Conservation (phyloP, 2,888 invertebrate species). For the Platycnemis pennipes region DNA sequence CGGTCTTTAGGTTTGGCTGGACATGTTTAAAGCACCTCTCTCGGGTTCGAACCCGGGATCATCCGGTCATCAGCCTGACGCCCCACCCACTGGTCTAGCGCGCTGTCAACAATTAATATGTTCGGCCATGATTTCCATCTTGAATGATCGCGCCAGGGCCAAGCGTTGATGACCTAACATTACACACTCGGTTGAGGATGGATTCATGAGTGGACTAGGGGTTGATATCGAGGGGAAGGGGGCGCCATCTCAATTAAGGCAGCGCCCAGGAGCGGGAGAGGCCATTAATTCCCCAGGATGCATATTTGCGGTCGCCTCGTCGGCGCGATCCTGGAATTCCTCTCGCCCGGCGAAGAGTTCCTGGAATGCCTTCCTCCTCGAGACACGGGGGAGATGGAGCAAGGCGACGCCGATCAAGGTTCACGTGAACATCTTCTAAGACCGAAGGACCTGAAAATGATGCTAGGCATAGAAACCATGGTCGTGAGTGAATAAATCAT, state of each 20-base stretch:
- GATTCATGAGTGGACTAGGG: neutral
- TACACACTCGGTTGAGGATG: neutral
- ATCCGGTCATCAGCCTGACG: too few relatives aligned
- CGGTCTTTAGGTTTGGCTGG: too few relatives aligned
- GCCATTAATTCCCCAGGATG: neutral
- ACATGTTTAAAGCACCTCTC: too few relatives aligned
- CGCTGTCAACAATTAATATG: too few relatives aligned
- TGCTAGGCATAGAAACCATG: too few relatives aligned
- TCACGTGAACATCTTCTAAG: neutral
- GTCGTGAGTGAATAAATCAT: too few relatives aligned
- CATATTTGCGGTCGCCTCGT: slow-evolving; percentile 1
- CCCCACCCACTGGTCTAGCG: too few relatives aligned
- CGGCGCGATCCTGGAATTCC: neutral
- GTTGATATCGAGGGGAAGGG: neutral
- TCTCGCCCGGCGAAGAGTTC: neutral
- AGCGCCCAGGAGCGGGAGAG: neutral
- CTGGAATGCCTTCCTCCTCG: neutral
- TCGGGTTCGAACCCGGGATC: too few relatives aligned
- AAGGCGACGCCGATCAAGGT: neutral
- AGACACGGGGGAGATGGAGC: neutral
- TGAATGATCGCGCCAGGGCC: neutral
- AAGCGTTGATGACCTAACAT: neutral
- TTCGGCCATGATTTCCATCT: too few relatives aligned
- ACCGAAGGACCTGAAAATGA: neutral
- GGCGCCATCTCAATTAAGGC: slow-evolving; percentile 3